These are phyloP conservation scores for Elmis aenea DNA, from an alignment of 2,888 invertebrate species.

Conservation along the genomic window DNA sequence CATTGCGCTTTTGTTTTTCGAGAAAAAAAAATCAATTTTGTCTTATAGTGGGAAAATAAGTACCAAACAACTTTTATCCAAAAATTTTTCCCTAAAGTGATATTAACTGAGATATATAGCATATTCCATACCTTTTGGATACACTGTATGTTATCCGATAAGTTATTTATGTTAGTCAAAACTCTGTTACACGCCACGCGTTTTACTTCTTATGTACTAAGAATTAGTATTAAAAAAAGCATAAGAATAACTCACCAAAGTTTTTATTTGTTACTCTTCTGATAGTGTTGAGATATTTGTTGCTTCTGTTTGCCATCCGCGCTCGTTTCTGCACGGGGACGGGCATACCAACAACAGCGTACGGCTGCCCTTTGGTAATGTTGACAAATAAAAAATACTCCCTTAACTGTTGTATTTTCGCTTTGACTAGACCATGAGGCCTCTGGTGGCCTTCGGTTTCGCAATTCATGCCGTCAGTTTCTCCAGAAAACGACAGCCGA, in stretches of 20 bases:
- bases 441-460: slow-evolving; percentile 33
- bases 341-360: slow-evolving; percentile 53
- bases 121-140: too few relatives aligned
- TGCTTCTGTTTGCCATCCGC: slow-evolving; percentile 29
- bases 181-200: too few relatives aligned
- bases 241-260: slow-evolving; percentile 35
- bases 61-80: too few relatives aligned
- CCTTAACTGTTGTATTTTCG: slow-evolving; percentile 53
- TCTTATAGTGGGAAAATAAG: too few relatives aligned
- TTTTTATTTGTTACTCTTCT: slow-evolving; percentile 34
- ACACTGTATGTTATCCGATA: too few relatives aligned
- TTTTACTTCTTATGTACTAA: too few relatives aligned
- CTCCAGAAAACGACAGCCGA: slow-evolving; percentile 51
- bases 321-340: slow-evolving; percentile 41
- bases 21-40: too few relatives aligned
- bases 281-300: slow-evolving; percentile 30
- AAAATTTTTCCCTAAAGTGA: too few relatives aligned
- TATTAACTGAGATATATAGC: too few relatives aligned
- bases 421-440: slow-evolving; percentile 48
- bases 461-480: slow-evolving; percentile 35
- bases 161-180: too few relatives aligned
- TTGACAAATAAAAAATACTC: slow-evolving; percentile 58
- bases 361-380: slow-evolving; percentile 54
- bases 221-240: neutral
- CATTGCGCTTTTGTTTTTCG: too few relatives aligned